Base-by-base conservation (phyloP, 1,140 invertebrate genomes). In the Dermatophagoides farinae region DNA sequence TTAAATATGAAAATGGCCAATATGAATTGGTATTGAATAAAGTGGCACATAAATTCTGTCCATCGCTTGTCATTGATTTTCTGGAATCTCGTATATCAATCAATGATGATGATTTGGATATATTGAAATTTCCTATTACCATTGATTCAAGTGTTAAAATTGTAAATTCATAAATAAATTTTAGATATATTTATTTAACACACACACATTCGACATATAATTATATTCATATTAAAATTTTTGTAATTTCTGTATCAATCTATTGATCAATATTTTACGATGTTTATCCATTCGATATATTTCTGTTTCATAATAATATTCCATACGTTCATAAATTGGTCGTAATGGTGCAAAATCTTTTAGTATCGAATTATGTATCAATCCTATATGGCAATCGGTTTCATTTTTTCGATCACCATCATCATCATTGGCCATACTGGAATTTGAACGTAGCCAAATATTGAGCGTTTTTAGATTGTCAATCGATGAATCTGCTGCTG, bases 281-380 rank as follows among this genome's bases (percentile, higher is more conserved):
- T 55, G 14, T 55, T 23, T 16, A n/a, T 44, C n/a, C 14, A 44
- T 23, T n/a, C 11, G 12, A 12, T 60, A 23, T 18, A 31, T 20
- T 59, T 25, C 46, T 25, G 18, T 9, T 16, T 61, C 20, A 43
- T 23, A 18, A 37, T 52, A 12, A 37, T 58, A 64, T 16, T 37
- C 14, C 12, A 64, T 23, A 0, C 5, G 1, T 18, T 62, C 31
- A 37, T 64, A 62, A n/a, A 43, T 10, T 16, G 20, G 12, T 5
- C 37, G 51, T 37, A 64, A 43, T 1, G 62, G 60, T 16, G 38
- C 6, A 41, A 61, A 64, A 18, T 62, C 63, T 50, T 41, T 23
- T 5, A 64, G 38, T 18, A 62, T 25, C 4, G 23, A 57, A 62
- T 64, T 62, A 44, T 64, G 63, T 46, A 25, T 51, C 12, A 64